phyloP scores from a whole-genome alignment of 2,113 vertebrate genomes.

The Thermophis baileyi region DNA sequence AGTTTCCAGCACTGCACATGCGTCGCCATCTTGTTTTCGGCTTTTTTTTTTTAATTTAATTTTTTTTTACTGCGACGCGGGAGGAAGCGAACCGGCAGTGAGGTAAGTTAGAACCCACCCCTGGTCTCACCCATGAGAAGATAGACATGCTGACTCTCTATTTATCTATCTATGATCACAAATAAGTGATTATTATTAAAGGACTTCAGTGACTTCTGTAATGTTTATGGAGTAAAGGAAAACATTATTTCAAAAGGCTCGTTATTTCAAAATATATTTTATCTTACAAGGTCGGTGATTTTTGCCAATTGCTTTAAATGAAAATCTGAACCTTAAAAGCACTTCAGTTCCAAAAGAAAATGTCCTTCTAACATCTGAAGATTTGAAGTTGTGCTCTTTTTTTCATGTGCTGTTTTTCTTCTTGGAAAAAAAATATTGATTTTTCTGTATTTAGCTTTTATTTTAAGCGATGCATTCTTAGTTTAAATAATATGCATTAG shows the following conservation, averaged over 20 bases:
- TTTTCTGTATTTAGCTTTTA: conserved; percentile 8
- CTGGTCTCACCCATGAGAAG: not conserved
- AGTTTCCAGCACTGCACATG: no score
- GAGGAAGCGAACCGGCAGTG: no score
- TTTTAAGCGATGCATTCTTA: not conserved
- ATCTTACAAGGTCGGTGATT: conserved; percentile 9
- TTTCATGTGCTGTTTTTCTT: conserved; percentile 8
- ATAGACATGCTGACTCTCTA: not conserved
- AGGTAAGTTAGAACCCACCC: no score
- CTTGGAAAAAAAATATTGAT: not conserved
- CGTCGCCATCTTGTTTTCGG: no score
- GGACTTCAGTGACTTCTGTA: not conserved
- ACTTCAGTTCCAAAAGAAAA: conserved; percentile 8
- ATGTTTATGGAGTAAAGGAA: not conserved
- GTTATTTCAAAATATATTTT: not conserved
- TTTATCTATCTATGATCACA: not conserved
- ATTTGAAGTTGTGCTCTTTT: not conserved
- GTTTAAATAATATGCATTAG: conserved; percentile 5
- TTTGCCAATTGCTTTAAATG: not conserved
- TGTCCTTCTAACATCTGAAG: conserved; percentile 12
- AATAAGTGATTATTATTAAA: not conserved
- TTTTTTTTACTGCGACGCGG: no score
- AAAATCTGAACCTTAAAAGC: conserved; percentile 5
- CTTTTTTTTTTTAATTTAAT: no score
- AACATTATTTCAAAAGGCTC: not conserved